phyloP scores from a whole-genome alignment of 2,113 vertebrate genomes.

The Rhabdomys dilectus region DNA sequence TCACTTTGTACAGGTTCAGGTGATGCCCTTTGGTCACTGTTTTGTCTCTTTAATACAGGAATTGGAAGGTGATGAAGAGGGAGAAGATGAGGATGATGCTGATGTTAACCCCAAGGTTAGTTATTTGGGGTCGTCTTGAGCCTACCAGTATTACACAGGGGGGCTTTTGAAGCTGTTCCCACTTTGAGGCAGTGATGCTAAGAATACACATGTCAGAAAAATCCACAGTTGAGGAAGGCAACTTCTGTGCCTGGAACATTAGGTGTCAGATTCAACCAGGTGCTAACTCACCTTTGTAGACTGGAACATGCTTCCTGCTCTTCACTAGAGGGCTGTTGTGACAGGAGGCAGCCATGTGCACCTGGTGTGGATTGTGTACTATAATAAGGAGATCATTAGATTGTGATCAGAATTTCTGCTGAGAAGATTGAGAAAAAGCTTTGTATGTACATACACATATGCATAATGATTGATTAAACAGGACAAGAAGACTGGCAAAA shows the following conservation, averaged over 20 bases:
- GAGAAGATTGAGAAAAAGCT: too few relatives aligned
- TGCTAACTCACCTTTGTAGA: not conserved
- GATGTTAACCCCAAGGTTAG: slow-evolving; percentile 93
- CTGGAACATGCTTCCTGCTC: not conserved
- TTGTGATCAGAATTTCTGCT: not conserved
- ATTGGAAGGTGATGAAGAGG: slow-evolving; percentile 95
- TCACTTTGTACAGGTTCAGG: not conserved
- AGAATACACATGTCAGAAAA: not conserved
- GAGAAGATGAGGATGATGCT: slow-evolving; percentile 95
- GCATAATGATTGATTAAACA: not conserved
- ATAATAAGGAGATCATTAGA: too few relatives aligned
- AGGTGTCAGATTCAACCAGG: fast-evolving
- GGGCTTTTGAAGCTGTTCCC: not conserved
- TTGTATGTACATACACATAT: not conserved
- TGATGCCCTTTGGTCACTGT: too few relatives aligned
- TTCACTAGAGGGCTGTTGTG: not conserved
- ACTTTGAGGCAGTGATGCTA: not conserved
- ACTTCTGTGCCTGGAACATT: not conserved
- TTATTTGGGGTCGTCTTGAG: not conserved
- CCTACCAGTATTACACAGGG: fast-evolving
- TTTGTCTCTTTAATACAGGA: slow-evolving; percentile 88
- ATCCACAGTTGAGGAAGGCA: not conserved
- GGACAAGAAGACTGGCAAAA: not conserved
- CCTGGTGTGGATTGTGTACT: too few relatives aligned
- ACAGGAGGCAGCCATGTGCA: not conserved